Conservation (phyloP, 2,113 vertebrate species). For the Cardinalis cardinalis region DNA sequence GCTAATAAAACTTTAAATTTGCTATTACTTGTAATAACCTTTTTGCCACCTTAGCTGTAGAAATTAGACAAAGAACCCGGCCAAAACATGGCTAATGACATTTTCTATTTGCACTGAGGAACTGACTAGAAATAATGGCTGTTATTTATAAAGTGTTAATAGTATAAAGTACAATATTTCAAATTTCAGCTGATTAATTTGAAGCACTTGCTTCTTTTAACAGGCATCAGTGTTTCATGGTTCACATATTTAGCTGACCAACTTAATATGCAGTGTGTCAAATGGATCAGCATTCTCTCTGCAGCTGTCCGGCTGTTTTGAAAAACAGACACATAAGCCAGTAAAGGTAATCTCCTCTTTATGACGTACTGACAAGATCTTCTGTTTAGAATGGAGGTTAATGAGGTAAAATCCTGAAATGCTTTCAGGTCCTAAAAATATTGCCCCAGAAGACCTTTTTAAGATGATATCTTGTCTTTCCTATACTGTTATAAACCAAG, state of each 20-base stretch:
- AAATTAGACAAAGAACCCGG: constrained; percentile 73
- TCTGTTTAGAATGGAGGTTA: background rate
- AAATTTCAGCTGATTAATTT: constrained; percentile 54
- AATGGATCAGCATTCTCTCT: background rate
- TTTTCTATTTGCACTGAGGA: constrained; percentile 64
- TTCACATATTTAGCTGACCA: constrained; percentile 18
- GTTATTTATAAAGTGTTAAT: constrained; percentile 66
- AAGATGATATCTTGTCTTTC: background rate
- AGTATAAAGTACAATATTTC: constrained; percentile 6
- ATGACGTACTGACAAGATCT: background rate
- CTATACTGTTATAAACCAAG: background rate
- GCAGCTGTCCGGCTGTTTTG: constrained; percentile 12
- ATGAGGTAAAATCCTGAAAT: background rate
- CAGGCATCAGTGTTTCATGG: constrained; percentile 9
- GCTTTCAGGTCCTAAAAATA: background rate
- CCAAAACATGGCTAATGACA: constrained; percentile 70
- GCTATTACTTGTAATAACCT: constrained; percentile 82
- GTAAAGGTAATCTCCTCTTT: constrained; percentile 2
- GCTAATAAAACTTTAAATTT: constrained; percentile 87
- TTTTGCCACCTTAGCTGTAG: constrained; percentile 79
- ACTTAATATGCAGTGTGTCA: background rate
- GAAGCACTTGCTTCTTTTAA: constrained; percentile 50
- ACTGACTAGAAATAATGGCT: constrained; percentile 50
- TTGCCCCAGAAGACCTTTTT: background rate
- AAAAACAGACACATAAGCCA: background rate